Percentiles rank a stretch among this genome's conserved stretches.
phyloP scores from a whole-genome alignment of 2,888 invertebrate species.

The Thera britannica region DNA sequence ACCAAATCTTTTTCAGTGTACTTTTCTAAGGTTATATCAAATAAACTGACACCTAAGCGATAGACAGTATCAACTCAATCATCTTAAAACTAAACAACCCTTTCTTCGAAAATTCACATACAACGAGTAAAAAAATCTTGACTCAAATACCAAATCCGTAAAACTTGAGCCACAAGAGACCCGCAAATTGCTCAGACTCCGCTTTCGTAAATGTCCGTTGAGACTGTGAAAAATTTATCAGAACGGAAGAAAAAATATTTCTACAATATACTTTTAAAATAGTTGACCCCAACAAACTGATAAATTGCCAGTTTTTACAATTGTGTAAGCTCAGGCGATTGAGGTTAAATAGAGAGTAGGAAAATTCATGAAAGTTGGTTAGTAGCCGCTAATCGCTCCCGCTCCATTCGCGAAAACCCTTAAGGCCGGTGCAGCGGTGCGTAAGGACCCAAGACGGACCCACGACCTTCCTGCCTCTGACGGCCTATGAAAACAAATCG shows the following conservation, averaged over 20 bases:
- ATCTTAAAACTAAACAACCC: conserved; percentile 21
- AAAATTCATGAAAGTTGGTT: too few relatives aligned
- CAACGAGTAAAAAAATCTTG: conserved; percentile 23
- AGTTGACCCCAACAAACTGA: too few relatives aligned
- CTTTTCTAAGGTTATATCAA: neutral
- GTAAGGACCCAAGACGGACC: conserved; percentile 69
- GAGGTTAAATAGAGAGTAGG: too few relatives aligned
- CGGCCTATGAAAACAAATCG: conserved; percentile 77
- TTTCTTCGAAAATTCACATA: conserved; percentile 11
- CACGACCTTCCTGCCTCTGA: conserved; percentile 69
- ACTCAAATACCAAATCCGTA: conserved; percentile 25
- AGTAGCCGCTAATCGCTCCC: conserved; percentile 48
- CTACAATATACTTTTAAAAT: too few relatives aligned
- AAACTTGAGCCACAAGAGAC: conserved; percentile 23
- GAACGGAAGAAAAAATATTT: neutral
- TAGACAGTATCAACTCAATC: conserved; percentile 7
- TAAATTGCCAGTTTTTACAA: too few relatives aligned
- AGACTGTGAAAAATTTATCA: conserved; percentile 5
- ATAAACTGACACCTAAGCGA: neutral
- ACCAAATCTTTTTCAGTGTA: neutral
- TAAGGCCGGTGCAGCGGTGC: conserved; percentile 67
- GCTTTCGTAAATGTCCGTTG: conserved; percentile 17
- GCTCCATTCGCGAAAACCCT: conserved; percentile 35
- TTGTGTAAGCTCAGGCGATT: too few relatives aligned
- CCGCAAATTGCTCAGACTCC: conserved; percentile 28